Base-by-base conservation (phyloP, 2,888 invertebrate species). In the Cryptus viduatorius region DNA sequence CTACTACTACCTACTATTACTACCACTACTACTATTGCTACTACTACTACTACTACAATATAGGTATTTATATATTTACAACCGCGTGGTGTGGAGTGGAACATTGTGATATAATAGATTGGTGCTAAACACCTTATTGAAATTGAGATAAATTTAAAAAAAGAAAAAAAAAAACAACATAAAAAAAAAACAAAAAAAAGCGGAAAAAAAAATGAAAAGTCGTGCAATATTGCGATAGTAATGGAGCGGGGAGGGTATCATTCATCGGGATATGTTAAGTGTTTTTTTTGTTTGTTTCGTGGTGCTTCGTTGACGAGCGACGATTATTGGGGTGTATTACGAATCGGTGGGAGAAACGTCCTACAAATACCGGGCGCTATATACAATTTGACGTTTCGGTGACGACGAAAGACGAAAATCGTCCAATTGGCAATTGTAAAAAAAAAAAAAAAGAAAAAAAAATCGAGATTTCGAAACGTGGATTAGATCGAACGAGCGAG, bases 21-120 rank as follows among this genome's bases (percentile, higher is more conserved):
- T 86, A 88, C 85, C 82, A 87, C 50, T 87, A 85, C 56, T 89
- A 90, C 37, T 89, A 88, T 80, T 89, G 90, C 83, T 89, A 90
- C 87, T 90, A 89, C 79, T 91, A 91, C 75, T 85, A 86, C 73
- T 83, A 87, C 82, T 87, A 87, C 86, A 71, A 89, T 92, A 92
- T 93, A 93, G 92, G 91, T 93, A 93, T 93, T 93, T 93, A 92
- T 93, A 93, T 93, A 93, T 93, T 93, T 93, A 93, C 93, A 93
- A 93, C 89, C 91, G 93, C 93, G 93, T 93, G 93, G 93, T 93
- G 93, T 93, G 93, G 92, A 93, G 93, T 93, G 93, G 92, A 93
- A 93, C 92, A 93, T 93, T 93, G 93, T 93, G 93, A 93, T 93
- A 93, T 93, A 93, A 93, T 93, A 93, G 93, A 93, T 93, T 93